A percentile compares a stretch with the other conserved stretches of the same genome.
Conservation (phyloP, 2,888 invertebrate genomes). For the Stenoptilia bipunctidactyla region DNA sequence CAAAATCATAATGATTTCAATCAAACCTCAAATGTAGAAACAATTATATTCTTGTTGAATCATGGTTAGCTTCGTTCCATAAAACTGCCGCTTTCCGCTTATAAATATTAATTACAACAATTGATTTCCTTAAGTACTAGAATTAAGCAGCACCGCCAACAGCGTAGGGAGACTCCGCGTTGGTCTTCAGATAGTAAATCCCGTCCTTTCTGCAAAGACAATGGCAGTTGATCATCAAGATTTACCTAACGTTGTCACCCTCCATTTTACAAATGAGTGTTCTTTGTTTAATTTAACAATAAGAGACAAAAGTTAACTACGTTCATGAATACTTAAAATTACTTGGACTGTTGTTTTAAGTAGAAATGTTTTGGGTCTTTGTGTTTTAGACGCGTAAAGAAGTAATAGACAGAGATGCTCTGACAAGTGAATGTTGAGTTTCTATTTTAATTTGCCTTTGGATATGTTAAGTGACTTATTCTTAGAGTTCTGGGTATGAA, state of each 20-base stretch:
- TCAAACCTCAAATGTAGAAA: too few species aligned
- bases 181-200: conserved; percentile 67
- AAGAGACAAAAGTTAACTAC: conserved; percentile 27
- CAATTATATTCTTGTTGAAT: too few species aligned
- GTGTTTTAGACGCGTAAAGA: neutral
- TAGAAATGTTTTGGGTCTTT: neutral
- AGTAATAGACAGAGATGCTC: neutral
- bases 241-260: conserved; percentile 33
- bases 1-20: too few species aligned
- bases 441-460: too few species aligned
- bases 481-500: too few species aligned
- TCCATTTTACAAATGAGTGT: conserved; percentile 32
- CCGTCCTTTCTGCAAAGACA: conserved; percentile 66
- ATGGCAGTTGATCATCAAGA: conserved; percentile 35
- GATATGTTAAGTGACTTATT: too few species aligned
- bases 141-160: conserved; percentile 35
- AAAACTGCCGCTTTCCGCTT: too few species aligned
- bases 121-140: too few species aligned
- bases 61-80: too few species aligned
- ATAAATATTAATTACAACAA: too few species aligned
- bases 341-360: conserved; percentile 26
- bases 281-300: conserved; percentile 43
- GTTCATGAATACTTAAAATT: conserved; percentile 33
- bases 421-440: neutral
- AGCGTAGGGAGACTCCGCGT: conserved; percentile 62